Evolutionary conservation across 2,797 vertebrate genomes (phyloP), one percentile per base, ranked within the genome.

Genomic region (Anisognathus igniventris): DNA sequence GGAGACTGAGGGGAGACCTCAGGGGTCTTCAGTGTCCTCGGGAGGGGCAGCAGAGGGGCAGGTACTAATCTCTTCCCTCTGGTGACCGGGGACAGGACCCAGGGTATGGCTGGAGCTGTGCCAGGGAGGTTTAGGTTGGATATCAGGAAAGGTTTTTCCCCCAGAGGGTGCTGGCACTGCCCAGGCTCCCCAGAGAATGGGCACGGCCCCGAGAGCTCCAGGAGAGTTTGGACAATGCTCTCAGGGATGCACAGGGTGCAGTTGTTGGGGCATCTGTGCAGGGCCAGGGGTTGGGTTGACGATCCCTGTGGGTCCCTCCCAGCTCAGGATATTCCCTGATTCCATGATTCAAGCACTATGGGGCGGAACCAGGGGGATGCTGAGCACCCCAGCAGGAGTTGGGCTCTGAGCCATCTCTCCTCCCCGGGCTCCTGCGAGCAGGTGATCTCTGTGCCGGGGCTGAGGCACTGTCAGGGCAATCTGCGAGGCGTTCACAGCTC

Each of bases 21-120:
- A 19, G 60, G n/a, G 53, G 24, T 53, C 53, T 73, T 60, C 28
- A 72, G 0, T 0, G 0, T 48, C 57, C 48, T 48, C 0, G 0
- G 10, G 57, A 35, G 73, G 20, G 23, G 31, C 65, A 48, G 48
- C 50, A 35, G 27, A 78, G n/a, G 44, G 37, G 12, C 60, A 47
- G 45, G 22, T 13, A 37, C 18, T 0, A 0, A 37, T 18, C n/a
- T 45, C 39, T 25, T 73, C 24, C 10, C 14, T 73, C 39, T 72
- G 35, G 6, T 57, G 53, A 18, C 3, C 37, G 3, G 50, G 18
- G 44, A 50, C 28, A 51, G 74, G 2, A 30, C 23, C 44, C 13
- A 37, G 37, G 24, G 50, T 33, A 4, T 0, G 2, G 48, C 77
- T 75, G 70, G 31, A 48, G 62, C 23, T 50, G 67, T 3, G 35